A percentile compares a stretch with the other conserved stretches of the same genome.
These are phyloP conservation scores for Ceratina japonica DNA, from an alignment of 1,140 invertebrate species.

Conservation along the genomic window DNA sequence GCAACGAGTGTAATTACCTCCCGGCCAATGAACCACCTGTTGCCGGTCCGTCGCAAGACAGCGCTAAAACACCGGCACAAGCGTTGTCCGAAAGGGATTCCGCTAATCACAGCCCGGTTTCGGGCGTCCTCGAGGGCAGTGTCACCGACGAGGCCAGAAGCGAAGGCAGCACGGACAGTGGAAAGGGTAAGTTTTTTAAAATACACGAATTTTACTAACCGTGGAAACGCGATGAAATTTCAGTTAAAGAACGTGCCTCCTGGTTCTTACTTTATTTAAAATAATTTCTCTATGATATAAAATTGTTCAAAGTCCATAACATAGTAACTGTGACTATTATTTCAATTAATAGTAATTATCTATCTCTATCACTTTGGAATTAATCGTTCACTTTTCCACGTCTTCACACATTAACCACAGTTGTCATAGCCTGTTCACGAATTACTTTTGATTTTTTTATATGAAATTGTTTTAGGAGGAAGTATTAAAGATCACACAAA, in stretches of 20 bases:
- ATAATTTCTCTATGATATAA: too few species aligned
- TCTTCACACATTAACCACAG: background rate
- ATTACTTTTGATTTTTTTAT: too few species aligned
- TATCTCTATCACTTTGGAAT: background rate
- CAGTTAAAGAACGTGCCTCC: too few species aligned
- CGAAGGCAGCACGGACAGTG: constrained; percentile 77
- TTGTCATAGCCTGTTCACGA: too few species aligned
- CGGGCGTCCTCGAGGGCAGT: constrained; percentile 77
- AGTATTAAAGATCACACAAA: constrained; percentile 82
- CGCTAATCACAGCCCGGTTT: constrained; percentile 80
- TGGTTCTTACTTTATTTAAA: too few species aligned
- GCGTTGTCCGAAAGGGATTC: constrained; percentile 77
- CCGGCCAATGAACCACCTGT: constrained; percentile 11
- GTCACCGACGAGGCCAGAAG: constrained; percentile 78
- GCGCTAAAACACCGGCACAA: constrained; percentile 45
- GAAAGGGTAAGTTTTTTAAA: constrained; percentile 76
- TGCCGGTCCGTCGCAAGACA: constrained; percentile 17
- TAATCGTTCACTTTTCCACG: background rate
- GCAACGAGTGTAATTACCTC: constrained; percentile 1
- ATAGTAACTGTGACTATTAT: background rate
- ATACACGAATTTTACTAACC: too few species aligned
- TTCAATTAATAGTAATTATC: too few species aligned
- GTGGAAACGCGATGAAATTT: too few species aligned
- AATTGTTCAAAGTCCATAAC: too few species aligned
- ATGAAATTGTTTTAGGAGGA: constrained; percentile 75